Evolutionary conservation across 2,113 vertebrate genomes (phyloP).

Genomic region (Pituophis catenifer): DNA sequence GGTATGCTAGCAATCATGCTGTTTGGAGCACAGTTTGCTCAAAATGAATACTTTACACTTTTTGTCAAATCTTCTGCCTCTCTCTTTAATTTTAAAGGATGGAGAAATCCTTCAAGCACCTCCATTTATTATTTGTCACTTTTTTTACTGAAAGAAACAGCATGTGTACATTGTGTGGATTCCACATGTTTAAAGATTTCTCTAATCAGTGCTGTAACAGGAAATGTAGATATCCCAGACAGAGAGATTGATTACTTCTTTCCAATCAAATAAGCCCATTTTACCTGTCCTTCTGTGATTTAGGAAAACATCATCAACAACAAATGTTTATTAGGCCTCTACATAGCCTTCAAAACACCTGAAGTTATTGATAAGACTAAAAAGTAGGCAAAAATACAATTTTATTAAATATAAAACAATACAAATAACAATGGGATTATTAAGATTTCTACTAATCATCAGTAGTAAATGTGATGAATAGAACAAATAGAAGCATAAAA

Average conservation of each 20-base stretch:
- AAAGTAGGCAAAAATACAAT: not conserved
- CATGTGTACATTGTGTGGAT: not conserved
- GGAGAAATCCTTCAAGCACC: not conserved
- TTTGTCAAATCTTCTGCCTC: not conserved
- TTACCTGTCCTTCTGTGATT: not conserved
- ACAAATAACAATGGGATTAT: not conserved
- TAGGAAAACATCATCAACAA: not conserved
- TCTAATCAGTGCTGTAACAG: not conserved
- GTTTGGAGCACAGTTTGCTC: not conserved
- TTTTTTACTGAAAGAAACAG: constrained; percentile 3
- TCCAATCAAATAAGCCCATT: not conserved
- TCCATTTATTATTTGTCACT: not conserved
- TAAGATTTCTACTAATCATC: not conserved
- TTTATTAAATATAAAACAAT: not conserved
- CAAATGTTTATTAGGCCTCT: not conserved
- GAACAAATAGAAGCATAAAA: not conserved
- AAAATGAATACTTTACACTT: not conserved
- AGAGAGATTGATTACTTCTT: not conserved
- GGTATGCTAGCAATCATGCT: not conserved
- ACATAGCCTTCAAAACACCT: not conserved
- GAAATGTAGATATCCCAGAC: not conserved
- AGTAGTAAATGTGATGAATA: not conserved
- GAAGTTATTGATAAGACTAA: not conserved
- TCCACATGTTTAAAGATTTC: not conserved
- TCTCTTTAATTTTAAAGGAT: not conserved